phyloP scores from a whole-genome alignment of 2,888 invertebrate species.

The Cerastis rubricosa region DNA sequence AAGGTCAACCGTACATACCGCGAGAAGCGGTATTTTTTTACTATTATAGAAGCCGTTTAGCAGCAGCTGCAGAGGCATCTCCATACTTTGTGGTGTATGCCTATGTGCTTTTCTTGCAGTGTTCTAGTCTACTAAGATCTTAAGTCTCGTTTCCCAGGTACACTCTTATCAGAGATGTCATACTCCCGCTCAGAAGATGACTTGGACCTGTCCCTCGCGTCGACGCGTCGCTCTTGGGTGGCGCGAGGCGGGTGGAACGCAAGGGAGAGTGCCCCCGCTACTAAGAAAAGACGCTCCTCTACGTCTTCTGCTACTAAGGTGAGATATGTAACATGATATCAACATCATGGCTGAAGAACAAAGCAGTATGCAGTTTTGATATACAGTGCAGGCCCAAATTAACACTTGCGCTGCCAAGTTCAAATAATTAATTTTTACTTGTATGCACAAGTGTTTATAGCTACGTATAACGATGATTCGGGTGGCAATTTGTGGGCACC shows the following conservation, averaged over 20 bases:
- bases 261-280: conserved; percentile 80
- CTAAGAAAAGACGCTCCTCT: conserved; percentile 85
- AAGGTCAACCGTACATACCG: no score
- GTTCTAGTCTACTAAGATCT: background rate
- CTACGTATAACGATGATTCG: no score
- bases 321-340: background rate
- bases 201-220: conserved; percentile 91
- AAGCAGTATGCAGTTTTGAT: no score
- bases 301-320: conserved; percentile 86
- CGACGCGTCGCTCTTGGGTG: conserved; percentile 88
- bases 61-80: background rate
- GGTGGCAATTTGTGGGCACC: no score
- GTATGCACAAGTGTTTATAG: no score
- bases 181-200: conserved; percentile 96
- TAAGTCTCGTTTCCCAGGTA: conserved; percentile 83
- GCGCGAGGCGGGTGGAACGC: conserved; percentile 86
- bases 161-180: conserved; percentile 94
- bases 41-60: background rate
- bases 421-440: no score
- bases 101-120: background rate
- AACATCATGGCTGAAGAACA: background rate
- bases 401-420: no score
- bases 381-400: no score
- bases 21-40: no score
- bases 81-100: background rate